Evolutionary conservation across 2,113 vertebrate species (phyloP).

Genomic region (Murina feae): DNA sequence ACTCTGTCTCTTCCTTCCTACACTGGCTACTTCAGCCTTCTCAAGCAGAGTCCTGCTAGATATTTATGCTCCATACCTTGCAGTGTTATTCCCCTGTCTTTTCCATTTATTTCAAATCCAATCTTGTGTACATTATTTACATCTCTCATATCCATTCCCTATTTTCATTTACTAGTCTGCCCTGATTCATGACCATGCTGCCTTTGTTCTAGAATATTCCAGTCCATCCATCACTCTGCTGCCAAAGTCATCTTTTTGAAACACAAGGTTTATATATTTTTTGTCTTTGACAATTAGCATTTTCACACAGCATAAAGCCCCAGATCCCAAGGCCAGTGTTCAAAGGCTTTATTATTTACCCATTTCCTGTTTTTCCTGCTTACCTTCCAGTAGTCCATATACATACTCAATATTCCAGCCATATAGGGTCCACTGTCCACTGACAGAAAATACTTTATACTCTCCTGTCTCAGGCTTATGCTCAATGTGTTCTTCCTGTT

Average conservation of each 20-base stretch:
- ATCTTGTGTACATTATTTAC: background rate
- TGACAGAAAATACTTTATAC: background rate
- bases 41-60: background rate
- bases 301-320: background rate
- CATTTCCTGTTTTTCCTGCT: background rate
- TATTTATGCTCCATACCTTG: background rate
- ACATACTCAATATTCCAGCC: background rate
- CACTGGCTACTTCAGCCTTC: background rate
- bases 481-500: background rate
- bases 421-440: background rate
- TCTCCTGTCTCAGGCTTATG: background rate
- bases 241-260: conserved; percentile 15
- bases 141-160: background rate
- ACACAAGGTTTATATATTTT: background rate
- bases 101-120: background rate
- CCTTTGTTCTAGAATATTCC: background rate
- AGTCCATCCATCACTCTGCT: background rate
- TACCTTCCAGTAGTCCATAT: background rate
- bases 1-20: background rate
- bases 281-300: background rate
- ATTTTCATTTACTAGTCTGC: background rate
- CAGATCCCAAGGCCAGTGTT: background rate
- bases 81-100: background rate
- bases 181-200: background rate
- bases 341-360: conserved; percentile 6